phyloP scores from a whole-genome alignment of 2,888 invertebrate species.

The Habroteleia sp. region DNA sequence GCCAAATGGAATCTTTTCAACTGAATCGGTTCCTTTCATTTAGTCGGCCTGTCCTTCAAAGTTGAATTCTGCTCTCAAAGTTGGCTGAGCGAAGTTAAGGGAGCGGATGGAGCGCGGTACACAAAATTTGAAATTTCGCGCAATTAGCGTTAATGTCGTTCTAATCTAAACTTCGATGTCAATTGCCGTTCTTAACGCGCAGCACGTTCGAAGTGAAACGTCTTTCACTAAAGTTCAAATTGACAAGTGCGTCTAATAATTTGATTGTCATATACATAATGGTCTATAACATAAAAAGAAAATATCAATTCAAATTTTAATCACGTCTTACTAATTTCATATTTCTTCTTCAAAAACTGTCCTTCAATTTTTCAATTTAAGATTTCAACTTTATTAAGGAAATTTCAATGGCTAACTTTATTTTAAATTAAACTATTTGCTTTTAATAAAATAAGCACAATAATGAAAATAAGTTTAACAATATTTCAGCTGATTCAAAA shows the following conservation, averaged over 20 bases:
- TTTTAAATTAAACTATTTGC: no score
- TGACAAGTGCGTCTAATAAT: conserved; percentile 29
- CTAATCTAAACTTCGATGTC: conserved; percentile 62
- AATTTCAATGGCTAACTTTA: no score
- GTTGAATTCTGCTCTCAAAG: conserved; percentile 37
- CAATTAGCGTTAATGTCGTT: conserved; percentile 65
- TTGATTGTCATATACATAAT: conserved; percentile 19
- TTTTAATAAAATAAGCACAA: no score
- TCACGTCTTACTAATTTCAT: no score
- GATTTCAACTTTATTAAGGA: no score
- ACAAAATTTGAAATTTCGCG: conserved; percentile 61
- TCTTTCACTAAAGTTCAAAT: conserved; percentile 31
- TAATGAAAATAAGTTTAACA: no score
- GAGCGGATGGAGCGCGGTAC: conserved; percentile 15
- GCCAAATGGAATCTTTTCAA: conserved; percentile 25
- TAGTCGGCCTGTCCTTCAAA: conserved; percentile 37
- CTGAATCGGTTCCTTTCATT: conserved; percentile 41
- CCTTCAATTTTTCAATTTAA: no score
- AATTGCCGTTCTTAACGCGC: conserved; percentile 62
- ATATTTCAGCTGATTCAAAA: no score
- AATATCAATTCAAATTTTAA: no score
- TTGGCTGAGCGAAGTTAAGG: conserved; percentile 14
- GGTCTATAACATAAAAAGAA: no score
- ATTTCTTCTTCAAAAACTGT: no score
- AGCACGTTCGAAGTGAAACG: conserved; percentile 51